Percentiles rank a stretch among this genome's conserved stretches.
phyloP scores from a whole-genome alignment of 2,113 vertebrate genomes.

The Syrmaticus mikado region DNA sequence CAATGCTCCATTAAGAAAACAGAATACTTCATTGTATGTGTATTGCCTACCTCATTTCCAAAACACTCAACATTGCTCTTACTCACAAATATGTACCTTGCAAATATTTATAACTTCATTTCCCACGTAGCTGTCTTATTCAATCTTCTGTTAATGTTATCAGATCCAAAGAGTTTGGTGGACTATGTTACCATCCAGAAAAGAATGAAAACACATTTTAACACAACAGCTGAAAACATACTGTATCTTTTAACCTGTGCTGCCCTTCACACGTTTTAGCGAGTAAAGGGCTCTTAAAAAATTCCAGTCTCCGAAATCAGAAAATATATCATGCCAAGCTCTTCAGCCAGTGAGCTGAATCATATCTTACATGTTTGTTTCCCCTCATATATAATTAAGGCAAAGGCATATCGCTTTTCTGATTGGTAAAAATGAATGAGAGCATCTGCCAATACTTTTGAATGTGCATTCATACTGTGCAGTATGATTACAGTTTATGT shows the following conservation, averaged over 20 bases:
- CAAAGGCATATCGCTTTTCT: neutral
- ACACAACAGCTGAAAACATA: neutral
- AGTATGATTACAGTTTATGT: neutral
- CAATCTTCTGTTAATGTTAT: neutral
- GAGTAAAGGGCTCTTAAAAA: neutral
- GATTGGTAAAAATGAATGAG: neutral
- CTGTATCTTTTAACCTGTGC: neutral
- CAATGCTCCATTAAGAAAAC: slow-evolving; percentile 37
- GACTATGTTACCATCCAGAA: neutral
- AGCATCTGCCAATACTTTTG: neutral
- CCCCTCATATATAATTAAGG: neutral
- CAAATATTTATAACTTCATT: slow-evolving; percentile 52
- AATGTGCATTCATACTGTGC: neutral
- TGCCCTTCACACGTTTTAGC: neutral
- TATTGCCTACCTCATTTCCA: neutral
- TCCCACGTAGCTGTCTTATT: slow-evolving; percentile 20
- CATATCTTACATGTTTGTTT: neutral
- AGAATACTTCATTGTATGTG: slow-evolving; percentile 41
- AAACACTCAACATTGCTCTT: slow-evolving; percentile 5
- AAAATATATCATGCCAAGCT: neutral
- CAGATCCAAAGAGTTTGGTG: neutral
- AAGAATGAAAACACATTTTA: neutral
- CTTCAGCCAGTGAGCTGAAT: neutral
- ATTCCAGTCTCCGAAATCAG: neutral
- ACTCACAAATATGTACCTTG: slow-evolving; percentile 7